These are phyloP conservation scores for Protodeltote pygarga DNA, from an alignment of 2,888 invertebrate genomes.

Conservation along the genomic window DNA sequence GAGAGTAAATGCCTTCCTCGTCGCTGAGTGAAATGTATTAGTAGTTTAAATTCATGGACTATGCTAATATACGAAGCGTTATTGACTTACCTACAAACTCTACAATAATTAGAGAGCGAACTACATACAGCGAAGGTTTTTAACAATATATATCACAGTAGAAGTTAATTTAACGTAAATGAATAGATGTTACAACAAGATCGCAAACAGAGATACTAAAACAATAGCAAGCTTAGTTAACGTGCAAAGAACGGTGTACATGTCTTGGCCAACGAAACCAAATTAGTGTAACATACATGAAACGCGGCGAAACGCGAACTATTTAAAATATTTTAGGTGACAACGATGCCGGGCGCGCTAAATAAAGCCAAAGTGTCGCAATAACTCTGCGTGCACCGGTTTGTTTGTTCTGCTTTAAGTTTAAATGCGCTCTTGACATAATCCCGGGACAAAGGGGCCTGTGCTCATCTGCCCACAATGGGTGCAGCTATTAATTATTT, in stretches of 20 bases:
- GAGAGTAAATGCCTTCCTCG: conserved; percentile 11
- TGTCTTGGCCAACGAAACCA: conserved; percentile 22
- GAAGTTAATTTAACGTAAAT: not conserved
- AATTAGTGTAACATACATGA: conserved; percentile 29
- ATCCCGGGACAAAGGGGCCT: conserved; percentile 62
- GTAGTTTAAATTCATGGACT: conserved; percentile 37
- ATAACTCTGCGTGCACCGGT: conserved; percentile 53
- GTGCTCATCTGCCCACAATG: conserved; percentile 63
- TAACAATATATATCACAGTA: conserved; percentile 12
- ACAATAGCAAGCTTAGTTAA: not conserved
- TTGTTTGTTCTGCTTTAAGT: conserved; percentile 57
- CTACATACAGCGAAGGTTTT: not conserved
- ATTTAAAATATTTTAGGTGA: conserved; percentile 45
- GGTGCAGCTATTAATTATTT: conserved; percentile 74
- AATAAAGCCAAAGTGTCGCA: conserved; percentile 51
- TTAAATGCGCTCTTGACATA: conserved; percentile 58
- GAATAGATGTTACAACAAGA: conserved; percentile 1
- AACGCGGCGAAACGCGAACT: conserved; percentile 25
- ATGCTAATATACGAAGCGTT: conserved; percentile 31
- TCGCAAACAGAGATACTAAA: not conserved
- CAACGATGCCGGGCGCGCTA: conserved; percentile 21
- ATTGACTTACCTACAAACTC: too few species aligned
- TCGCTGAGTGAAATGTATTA: conserved; percentile 28
- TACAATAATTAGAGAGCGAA: conserved; percentile 14
- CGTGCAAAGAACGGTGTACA: conserved; percentile 4